Percentiles rank a stretch among this genome's conserved stretches.
Evolutionary conservation across 2,113 vertebrate species (phyloP).

Genomic region (Actenoides hombroni): DNA sequence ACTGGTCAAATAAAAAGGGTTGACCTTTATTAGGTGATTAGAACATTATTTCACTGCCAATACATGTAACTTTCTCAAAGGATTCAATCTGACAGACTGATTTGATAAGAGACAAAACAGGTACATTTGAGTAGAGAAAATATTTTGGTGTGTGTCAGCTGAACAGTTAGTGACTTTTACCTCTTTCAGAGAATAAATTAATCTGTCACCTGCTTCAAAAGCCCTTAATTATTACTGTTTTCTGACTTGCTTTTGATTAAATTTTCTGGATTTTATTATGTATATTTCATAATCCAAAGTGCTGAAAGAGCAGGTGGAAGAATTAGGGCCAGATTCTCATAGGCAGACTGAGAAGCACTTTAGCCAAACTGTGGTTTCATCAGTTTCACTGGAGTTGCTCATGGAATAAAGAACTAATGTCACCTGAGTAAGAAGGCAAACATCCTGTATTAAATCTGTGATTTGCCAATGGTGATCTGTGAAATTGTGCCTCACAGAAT

Average conservation of each 20-base stretch:
- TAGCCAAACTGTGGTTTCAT: not conserved
- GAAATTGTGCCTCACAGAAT: not conserved
- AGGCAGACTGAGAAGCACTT: not conserved
- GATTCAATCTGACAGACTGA: not conserved
- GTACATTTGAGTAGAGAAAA: not conserved
- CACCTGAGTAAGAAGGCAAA: not conserved
- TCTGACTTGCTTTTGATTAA: not conserved
- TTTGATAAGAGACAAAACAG: not conserved
- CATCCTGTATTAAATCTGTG: not conserved
- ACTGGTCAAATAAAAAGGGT: not conserved
- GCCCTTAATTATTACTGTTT: not conserved
- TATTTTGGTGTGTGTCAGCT: not conserved
- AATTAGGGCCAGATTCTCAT: not conserved
- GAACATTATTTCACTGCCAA: slow-evolving; percentile 5
- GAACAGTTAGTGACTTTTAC: not conserved
- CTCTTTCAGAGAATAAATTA: not conserved
- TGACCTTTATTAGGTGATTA: not conserved
- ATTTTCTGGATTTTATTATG: not conserved
- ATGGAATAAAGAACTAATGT: not conserved
- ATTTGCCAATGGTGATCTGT: not conserved
- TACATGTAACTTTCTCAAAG: not conserved
- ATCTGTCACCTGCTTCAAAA: not conserved
- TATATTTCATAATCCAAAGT: not conserved
- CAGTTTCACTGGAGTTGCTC: not conserved
- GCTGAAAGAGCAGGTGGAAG: not conserved